These are phyloP conservation scores for Eriosoma lanigerum DNA, from an alignment of 1,140 invertebrate genomes.

Conservation along the genomic window DNA sequence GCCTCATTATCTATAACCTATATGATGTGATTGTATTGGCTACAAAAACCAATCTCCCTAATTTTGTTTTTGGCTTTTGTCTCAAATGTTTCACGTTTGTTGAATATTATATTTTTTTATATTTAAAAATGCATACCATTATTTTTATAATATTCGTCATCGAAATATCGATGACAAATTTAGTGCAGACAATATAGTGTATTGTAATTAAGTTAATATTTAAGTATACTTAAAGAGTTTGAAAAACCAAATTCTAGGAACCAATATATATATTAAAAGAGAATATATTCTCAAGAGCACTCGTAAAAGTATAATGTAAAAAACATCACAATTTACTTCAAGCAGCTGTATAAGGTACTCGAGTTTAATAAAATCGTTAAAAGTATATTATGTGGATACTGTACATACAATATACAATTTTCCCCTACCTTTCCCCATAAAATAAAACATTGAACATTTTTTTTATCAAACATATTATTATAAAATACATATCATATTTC, in stretches of 20 bases:
- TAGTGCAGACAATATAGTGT: background rate
- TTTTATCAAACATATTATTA: background rate
- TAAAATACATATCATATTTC: background rate
- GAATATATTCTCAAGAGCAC: background rate
- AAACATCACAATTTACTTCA: background rate
- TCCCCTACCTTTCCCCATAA: background rate
- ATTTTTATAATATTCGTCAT: background rate
- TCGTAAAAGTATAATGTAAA: background rate
- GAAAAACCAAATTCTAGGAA: background rate
- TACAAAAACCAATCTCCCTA: conserved; percentile 27
- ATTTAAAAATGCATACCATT: background rate
- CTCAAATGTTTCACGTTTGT: background rate
- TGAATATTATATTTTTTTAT: background rate
- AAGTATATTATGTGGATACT: no score
- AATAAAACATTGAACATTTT: conserved; percentile 4
- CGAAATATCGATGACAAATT: background rate
- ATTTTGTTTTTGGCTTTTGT: conserved; percentile 16
- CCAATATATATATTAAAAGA: background rate
- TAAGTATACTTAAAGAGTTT: background rate
- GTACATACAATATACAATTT: no score
- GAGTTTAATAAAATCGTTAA: background rate
- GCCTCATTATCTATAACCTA: conserved; percentile 17
- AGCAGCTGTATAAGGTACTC: background rate
- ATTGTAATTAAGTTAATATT: background rate
- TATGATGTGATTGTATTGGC: conserved; percentile 6